These are phyloP conservation scores for Chiropotes sagulatus DNA, from an alignment of 2,797 vertebrate genomes.

Conservation along the genomic window DNA sequence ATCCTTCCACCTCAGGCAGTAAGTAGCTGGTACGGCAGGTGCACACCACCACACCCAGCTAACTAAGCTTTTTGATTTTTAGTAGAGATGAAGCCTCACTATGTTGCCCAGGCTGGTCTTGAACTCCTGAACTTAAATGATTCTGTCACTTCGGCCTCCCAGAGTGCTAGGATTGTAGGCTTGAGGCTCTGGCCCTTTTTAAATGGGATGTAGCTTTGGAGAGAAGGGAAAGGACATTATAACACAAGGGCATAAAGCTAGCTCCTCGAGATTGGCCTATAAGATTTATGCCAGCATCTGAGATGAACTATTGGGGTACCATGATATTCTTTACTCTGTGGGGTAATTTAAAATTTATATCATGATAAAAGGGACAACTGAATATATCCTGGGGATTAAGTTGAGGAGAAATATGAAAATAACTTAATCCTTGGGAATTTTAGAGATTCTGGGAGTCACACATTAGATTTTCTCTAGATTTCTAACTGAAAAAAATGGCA, in stretches of 20 bases:
- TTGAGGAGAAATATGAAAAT: constrained; percentile 34
- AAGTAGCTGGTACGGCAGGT: neutral
- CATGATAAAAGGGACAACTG: neutral
- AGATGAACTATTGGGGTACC: neutral
- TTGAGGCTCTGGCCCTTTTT: neutral
- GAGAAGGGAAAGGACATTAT: neutral
- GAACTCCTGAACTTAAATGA: neutral
- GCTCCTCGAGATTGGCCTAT: neutral
- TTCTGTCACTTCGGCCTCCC: neutral
- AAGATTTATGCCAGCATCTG: neutral
- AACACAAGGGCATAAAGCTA: neutral
- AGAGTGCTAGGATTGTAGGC: neutral
- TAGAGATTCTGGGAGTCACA: constrained; percentile 4
- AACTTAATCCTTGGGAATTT: constrained; percentile 8
- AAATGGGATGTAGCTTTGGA: neutral
- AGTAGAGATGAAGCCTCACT: neutral
- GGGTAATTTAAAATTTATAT: neutral
- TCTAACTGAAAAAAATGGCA: constrained; percentile 40
- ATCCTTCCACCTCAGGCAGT: neutral
- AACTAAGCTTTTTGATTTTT: neutral
- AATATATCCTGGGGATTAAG: constrained; percentile 3
- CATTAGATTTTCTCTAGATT: constrained; percentile 16
- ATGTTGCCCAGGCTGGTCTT: neutral
- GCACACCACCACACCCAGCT: neutral
- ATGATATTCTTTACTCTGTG: neutral